Evolutionary conservation across 30 jellyfish, hydroid and myxozoan species (phyloP).

Genomic region (Calvadosia cruxmelitensis): DNA sequence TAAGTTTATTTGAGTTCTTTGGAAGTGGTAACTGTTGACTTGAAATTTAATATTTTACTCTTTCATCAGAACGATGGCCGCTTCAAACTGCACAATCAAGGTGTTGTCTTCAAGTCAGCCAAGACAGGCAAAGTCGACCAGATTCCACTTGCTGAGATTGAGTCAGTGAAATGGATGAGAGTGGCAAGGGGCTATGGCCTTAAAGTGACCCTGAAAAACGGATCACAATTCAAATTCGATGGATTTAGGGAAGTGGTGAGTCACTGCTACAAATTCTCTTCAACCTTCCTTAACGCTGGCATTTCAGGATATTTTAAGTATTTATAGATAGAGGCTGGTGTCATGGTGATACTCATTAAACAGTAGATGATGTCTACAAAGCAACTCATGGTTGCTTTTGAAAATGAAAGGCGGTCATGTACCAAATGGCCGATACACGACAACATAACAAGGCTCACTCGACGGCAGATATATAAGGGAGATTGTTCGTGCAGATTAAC

Average conservation of each 20-base stretch:
- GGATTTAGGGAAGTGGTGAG: conserved; percentile 79
- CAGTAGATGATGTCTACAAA: no score
- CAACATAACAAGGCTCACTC: no score
- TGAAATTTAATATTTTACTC: neutral
- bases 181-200: conserved; percentile 91
- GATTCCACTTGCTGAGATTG: conserved; percentile 65
- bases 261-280: neutral
- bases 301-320: no score
- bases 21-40: neutral
- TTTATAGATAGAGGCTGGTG: no score
- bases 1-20: no score
- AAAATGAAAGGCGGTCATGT: no score
- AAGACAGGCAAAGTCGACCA: conserved; percentile 91
- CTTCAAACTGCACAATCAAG: conserved; percentile 64
- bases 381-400: no score
- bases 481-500: no score
- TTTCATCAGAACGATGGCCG: conserved; percentile 63
- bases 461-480: no score
- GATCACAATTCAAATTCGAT: conserved; percentile 63
- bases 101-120: conserved; percentile 67
- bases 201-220: conserved; percentile 45
- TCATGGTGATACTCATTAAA: no score
- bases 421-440: no score
- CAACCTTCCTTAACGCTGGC: no score
- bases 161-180: conserved; percentile 66